phyloP scores from a whole-genome alignment of 2,888 invertebrate genomes.

The Pecten maximus region DNA sequence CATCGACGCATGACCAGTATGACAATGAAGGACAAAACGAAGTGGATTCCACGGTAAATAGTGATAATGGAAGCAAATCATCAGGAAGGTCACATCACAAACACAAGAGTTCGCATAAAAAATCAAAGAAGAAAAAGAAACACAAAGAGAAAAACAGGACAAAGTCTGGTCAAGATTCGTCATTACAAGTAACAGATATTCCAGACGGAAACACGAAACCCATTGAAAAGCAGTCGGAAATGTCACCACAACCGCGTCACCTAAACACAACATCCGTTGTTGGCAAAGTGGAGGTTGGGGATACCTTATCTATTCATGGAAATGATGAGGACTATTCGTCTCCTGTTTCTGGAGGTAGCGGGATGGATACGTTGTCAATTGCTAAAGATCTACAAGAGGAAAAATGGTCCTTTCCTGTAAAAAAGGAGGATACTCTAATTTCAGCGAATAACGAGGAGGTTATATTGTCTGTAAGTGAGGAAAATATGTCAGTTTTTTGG shows the following conservation, averaged over 20 bases:
- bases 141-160: neutral
- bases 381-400: too few relatives aligned
- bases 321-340: neutral
- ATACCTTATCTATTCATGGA: too few relatives aligned
- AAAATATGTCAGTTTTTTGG: neutral
- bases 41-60: neutral
- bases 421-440: too few relatives aligned
- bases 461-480: too few relatives aligned
- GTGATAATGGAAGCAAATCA: neutral
- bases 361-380: neutral
- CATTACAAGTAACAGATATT: neutral
- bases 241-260: neutral
- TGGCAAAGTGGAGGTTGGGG: neutral
- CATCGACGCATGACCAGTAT: neutral
- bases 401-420: too few relatives aligned
- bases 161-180: neutral
- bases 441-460: too few relatives aligned
- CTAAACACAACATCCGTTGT: neutral
- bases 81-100: neutral
- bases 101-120: neutral
- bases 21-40: neutral
- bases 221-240: neutral
- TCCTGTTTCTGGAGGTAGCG: neutral
- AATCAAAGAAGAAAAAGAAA: constrained; percentile 31
- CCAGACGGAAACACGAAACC: neutral